Evolutionary conservation across 2,797 vertebrate genomes (phyloP).

Genomic region (Molothrus aeneus): DNA sequence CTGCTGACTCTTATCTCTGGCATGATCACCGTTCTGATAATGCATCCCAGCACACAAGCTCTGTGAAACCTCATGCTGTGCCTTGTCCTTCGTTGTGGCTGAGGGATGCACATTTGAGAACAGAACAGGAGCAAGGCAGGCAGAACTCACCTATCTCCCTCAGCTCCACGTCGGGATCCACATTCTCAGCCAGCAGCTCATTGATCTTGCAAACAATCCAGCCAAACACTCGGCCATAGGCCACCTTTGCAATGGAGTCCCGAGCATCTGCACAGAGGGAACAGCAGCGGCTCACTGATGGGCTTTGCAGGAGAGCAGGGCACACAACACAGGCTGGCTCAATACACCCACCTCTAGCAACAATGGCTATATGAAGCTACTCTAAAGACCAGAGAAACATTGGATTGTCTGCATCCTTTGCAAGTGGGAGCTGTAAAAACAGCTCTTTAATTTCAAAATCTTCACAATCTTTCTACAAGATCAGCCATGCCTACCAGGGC

Average conservation of each 20-base stretch:
- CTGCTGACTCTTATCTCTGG: neutral
- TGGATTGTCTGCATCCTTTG: neutral
- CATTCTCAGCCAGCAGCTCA: slow-evolving; percentile 71
- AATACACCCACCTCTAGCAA: neutral
- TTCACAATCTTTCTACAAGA: neutral
- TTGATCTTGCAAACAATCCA: slow-evolving; percentile 83
- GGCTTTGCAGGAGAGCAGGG: neutral
- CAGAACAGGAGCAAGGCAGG: neutral
- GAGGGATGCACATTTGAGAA: neutral
- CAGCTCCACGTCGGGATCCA: slow-evolving; percentile 67
- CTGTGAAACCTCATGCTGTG: neutral
- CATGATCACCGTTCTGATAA: neutral
- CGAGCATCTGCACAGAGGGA: slow-evolving; percentile 71
- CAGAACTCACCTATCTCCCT: slow-evolving; percentile 77
- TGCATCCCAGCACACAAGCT: fast-evolving
- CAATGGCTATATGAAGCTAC: neutral
- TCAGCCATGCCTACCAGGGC: neutral
- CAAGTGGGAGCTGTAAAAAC: neutral
- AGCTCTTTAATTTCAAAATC: neutral
- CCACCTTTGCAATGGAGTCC: slow-evolving; percentile 81
- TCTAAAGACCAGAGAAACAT: neutral
- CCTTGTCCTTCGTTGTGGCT: fast-evolving
- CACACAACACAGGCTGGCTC: neutral
- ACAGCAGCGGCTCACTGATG: neutral
- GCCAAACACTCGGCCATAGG: slow-evolving; percentile 78